Evolutionary conservation across 2,888 invertebrate species (phyloP), one percentile per base, ranked within the genome.

Genomic region (Drosophila recens): DNA sequence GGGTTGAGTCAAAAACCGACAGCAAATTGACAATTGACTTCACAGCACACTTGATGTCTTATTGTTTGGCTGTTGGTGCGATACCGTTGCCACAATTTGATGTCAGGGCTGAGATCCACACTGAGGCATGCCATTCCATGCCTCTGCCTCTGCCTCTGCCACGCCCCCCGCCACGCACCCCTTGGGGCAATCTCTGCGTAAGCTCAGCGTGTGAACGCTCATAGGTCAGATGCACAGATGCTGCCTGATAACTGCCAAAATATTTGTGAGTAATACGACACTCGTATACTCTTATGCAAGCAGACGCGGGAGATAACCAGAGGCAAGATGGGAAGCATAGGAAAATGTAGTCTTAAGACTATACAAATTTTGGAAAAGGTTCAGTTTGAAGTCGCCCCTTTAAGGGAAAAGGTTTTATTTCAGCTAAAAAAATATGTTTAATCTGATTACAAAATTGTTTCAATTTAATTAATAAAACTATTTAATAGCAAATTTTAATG

Each of bases 21-120:
- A 45, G 49, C 43, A 58, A 87, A 75, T 72, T 67, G 65, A 57
- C 57, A 57, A 57, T 57, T 46, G 45, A 61, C 64, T 66, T 57
- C 34, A 46, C 33, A 54, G 46, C 54, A 54, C 27, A 61, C 52
- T 61, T 61, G 33, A 33, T 67, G 68, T 72, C 68, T 72, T 67
- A 71, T 59, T 65, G 61, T 46, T 57, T 57, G 6, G 36, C 27
- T 30, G n/a, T 52, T 45, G 46, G 54, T 79, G 67, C 69, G 68
- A 77, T 87, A 69, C 68, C 67, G 49, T 62, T 51, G 64, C 66
- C 53, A 52, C 69, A 56, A 77, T 80, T 90, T 80, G 79, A 90
- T 90, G 91, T 90, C 90, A 91, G 83, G 90, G 91, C 80, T 90
- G 80, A 79, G 65, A 67, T 54, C 15, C 45, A 45, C 23, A 34